A percentile compares a stretch with the other conserved stretches of the same genome.
phyloP scores from a whole-genome alignment of 1,140 invertebrate genomes.

The Andricus grossulariae region DNA sequence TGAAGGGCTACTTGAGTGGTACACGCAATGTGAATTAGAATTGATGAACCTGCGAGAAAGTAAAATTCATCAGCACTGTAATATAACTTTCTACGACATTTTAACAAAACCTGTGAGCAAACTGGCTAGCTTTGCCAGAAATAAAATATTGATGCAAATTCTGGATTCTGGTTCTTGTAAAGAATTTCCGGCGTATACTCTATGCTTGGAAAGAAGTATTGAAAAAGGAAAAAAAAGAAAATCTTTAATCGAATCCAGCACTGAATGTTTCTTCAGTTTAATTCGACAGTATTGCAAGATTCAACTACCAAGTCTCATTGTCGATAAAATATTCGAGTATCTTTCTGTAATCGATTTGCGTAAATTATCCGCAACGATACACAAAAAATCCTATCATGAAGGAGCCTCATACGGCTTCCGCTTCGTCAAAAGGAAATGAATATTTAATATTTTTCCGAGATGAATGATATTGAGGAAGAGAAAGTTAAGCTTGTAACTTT shows the following conservation, averaged over 20 bases:
- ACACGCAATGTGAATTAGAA: not conserved
- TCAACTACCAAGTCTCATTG: not conserved
- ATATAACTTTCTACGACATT: conserved; percentile 2
- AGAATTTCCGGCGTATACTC: not conserved
- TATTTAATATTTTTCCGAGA: no score
- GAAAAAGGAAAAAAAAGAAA: not conserved
- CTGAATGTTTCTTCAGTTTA: not conserved
- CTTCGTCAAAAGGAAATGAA: no score
- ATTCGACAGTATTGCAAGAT: not conserved
- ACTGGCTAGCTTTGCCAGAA: not conserved
- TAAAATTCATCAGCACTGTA: not conserved
- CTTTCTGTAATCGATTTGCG: not conserved
- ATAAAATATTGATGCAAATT: not conserved
- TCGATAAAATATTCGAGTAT: not conserved
- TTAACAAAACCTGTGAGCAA: not conserved
- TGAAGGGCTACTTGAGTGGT: not conserved
- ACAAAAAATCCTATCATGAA: no score
- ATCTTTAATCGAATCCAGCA: not conserved
- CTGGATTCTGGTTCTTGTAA: not conserved
- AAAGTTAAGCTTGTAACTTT: no score
- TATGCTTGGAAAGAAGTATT: not conserved
- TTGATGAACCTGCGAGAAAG: not conserved
- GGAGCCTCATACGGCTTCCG: no score
- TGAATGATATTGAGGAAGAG: no score
- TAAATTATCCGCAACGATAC: not conserved